phyloP scores from a whole-genome alignment of 2,888 invertebrate species.

The Sycophila texana region DNA sequence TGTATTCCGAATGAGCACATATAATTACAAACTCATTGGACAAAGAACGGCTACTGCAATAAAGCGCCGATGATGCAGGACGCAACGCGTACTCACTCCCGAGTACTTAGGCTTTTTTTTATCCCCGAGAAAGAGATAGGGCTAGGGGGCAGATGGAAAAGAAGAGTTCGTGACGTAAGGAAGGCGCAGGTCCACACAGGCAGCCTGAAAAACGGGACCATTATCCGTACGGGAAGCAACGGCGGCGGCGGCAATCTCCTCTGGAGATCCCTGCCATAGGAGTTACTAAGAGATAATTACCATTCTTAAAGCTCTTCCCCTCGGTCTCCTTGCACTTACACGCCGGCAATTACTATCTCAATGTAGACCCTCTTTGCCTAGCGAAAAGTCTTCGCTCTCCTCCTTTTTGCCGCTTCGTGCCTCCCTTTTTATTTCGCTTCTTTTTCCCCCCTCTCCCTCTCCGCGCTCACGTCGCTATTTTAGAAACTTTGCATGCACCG shows the following conservation, averaged over 20 bases:
- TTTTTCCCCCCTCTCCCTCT: conserved; percentile 30
- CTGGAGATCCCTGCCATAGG: conserved; percentile 58
- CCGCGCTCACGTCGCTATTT: not conserved
- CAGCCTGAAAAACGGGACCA: conserved; percentile 59
- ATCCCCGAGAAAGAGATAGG: not conserved
- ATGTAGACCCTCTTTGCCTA: conserved; percentile 51
- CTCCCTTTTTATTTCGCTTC: not conserved
- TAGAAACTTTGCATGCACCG: not conserved
- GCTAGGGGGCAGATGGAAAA: not conserved
- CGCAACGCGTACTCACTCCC: not conserved
- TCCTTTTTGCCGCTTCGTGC: conserved; percentile 41
- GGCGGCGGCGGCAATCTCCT: conserved; percentile 55
- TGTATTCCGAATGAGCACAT: not conserved
- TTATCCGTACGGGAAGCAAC: conserved; percentile 55
- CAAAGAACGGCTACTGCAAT: conserved; percentile 12
- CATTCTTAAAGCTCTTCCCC: conserved; percentile 59
- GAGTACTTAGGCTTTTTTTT: not conserved
- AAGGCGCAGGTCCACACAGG: conserved; percentile 52
- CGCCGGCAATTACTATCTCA: conserved; percentile 62
- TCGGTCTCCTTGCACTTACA: conserved; percentile 59
- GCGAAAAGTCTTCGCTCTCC: conserved; percentile 57
- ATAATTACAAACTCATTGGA: not conserved
- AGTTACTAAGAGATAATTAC: conserved; percentile 63
- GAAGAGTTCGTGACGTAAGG: conserved; percentile 58
- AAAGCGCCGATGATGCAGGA: not conserved